Conservation (phyloP, 2,888 invertebrate genomes). For the Leptinotarsa tumamoca region DNA sequence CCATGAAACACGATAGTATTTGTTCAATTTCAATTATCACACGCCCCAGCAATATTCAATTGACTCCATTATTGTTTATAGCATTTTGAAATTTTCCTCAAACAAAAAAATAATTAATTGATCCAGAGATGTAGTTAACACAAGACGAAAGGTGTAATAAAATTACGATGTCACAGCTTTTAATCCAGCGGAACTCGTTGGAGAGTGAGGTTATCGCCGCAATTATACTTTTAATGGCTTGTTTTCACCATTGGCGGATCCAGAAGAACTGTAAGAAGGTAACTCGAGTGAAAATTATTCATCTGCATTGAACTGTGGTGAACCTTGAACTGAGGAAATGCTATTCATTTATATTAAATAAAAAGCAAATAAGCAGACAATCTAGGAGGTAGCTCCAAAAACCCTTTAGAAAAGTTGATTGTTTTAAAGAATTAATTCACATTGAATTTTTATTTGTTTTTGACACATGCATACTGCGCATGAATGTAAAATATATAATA, state of each 20-base stretch:
- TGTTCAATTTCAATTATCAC: conserved; percentile 18
- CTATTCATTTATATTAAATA: too few species aligned
- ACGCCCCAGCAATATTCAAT: conserved; percentile 20
- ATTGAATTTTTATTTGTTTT: too few species aligned
- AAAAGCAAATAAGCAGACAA: too few species aligned
- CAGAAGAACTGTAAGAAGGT: not conserved
- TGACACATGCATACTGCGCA: too few species aligned
- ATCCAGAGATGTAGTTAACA: conserved; percentile 14
- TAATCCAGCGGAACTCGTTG: conserved; percentile 7
- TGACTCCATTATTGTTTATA: conserved; percentile 23
- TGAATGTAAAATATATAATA: too few species aligned
- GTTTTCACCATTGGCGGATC: conserved; percentile 5
- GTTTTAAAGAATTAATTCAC: too few species aligned
- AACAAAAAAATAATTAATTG: conserved; percentile 20
- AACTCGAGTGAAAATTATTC: not conserved
- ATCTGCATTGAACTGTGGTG: not conserved
- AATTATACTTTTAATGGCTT: conserved; percentile 16
- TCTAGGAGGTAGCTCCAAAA: too few species aligned
- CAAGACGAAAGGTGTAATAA: conserved; percentile 20
- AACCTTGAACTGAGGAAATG: too few species aligned
- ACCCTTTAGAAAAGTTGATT: too few species aligned
- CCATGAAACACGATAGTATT: not conserved
- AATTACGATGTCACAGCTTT: conserved; percentile 23
- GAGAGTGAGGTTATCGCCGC: not conserved
- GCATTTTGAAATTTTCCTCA: conserved; percentile 22